Evolutionary conservation across 2,113 vertebrate species (phyloP), one percentile per base, ranked within the genome.

Genomic region (Danionella cerebrum): DNA sequence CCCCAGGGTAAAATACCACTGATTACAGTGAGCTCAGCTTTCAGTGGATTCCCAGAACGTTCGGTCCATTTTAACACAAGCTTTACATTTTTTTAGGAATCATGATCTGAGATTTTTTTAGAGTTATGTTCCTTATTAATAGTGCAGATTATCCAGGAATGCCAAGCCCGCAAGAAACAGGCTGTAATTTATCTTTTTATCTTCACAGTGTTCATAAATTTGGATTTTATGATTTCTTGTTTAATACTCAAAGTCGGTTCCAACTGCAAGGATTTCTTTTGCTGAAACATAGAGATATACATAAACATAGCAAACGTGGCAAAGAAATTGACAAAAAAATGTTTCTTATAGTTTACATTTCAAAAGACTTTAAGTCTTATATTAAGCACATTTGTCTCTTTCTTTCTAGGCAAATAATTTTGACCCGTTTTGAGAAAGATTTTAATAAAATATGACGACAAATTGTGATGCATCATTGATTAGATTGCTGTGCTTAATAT

Each of bases 1-100:
- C 70, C 63, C 60, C 27, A 53, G 54, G 54, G 54, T 25, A 60
- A 65, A 67, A 67, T 38, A 14, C 47, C 48, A 47, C 12, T 38
- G 50, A 48, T 60, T 55, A 18, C 33, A 8, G 50, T 12, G 58
- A 64, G 31, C 25, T 57, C 7, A 19, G 42, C 52, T 70, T 54
- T 13, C 35, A 70, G 45, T 41, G 29, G 10, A 50, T 58, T 59
- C 54, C 25, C n/a, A 58, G 53, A 51, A 42, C 19, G 10, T 18
- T 21, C 42, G 41, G 42, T 50, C 8, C 27, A 3, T 25, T 67
- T 47, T 42, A 55, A 45, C 36, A 24, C 11, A 21, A 67, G 54
- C 21, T 47, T 70, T 31, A n/a, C 45, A 48, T 21, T 5, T 4
- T 16, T 9, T 52, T 7, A 18, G 4, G 4, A 6, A 6, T 11